A percentile compares a stretch with the other conserved stretches of the same genome.
phyloP scores from a whole-genome alignment of 2,113 vertebrate species.

The Rousettus leschenaultii region DNA sequence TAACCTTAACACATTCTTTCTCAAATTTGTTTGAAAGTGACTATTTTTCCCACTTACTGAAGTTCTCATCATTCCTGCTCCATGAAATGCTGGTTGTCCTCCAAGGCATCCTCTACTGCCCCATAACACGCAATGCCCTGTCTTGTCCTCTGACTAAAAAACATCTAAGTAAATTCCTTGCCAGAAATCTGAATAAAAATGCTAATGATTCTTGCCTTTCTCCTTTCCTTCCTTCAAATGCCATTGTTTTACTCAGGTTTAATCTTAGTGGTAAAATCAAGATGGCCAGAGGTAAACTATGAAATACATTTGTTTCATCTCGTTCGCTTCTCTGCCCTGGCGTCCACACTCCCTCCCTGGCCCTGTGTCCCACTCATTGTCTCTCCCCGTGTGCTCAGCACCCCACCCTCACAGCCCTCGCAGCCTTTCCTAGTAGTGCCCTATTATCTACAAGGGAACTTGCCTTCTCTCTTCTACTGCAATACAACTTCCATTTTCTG shows the following conservation, averaged over 20 bases:
- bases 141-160: neutral
- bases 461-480: neutral
- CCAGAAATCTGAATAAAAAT: neutral
- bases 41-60: neutral
- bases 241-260: neutral
- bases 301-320: neutral
- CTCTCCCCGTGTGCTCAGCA: neutral
- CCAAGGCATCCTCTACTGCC: rapidly evolving
- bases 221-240: neutral
- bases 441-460: neutral
- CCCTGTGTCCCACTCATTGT: too few relatives aligned
- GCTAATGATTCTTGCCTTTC: neutral
- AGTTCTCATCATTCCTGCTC: neutral
- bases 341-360: rapidly evolving
- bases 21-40: neutral
- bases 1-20: neutral
- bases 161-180: neutral
- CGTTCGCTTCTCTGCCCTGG: rapidly evolving
- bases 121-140: too few relatives aligned
- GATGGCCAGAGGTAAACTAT: neutral
- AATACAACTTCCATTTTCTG: constrained; percentile 55
- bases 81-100: neutral
- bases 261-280: neutral
- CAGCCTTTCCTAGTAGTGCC: neutral
- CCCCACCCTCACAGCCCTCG: neutral